These are phyloP conservation scores for Sceliomorpha sp. DNA, from an alignment of 2,888 invertebrate species.

Conservation along the genomic window DNA sequence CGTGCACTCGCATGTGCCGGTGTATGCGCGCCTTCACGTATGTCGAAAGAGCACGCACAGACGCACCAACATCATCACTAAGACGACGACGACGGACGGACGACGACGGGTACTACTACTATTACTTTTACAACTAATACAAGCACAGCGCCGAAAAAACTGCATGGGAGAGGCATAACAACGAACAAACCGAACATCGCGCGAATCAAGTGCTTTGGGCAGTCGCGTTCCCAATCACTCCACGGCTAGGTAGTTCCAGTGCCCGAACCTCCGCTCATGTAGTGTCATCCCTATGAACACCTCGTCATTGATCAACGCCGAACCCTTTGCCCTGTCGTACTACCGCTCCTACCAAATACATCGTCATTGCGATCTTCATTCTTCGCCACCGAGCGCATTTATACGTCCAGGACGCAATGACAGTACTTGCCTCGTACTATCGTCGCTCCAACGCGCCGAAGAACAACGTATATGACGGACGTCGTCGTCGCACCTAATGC, in stretches of 20 bases:
- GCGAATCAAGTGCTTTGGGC: conserved; percentile 80
- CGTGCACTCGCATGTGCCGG: conserved; percentile 55
- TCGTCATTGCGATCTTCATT: background rate
- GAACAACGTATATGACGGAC: conserved; percentile 25
- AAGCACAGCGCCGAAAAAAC: conserved; percentile 73
- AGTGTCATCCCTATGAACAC: conserved; percentile 43
- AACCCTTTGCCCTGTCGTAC: conserved; percentile 10
- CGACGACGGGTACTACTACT: conserved; percentile 51
- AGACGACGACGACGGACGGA: conserved; percentile 48
- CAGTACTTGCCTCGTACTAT: conserved; percentile 27
- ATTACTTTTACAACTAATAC: conserved; percentile 56
- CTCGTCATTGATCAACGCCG: conserved; percentile 41
- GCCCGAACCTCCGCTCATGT: conserved; percentile 66
- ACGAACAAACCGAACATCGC: conserved; percentile 77
- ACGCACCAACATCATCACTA: conserved; percentile 61
- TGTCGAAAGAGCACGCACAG: conserved; percentile 61
- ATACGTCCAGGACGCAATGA: conserved; percentile 38
- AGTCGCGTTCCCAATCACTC: conserved; percentile 81
- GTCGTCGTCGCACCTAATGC: conserved; percentile 24
- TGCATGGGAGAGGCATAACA: conserved; percentile 80
- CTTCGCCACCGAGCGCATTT: background rate
- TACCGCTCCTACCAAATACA: background rate
- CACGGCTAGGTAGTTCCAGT: conserved; percentile 81
- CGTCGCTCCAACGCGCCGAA: conserved; percentile 23
- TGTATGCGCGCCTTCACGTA: conserved; percentile 58